A percentile compares a stretch with the other conserved stretches of the same genome.
Conservation (phyloP, 2,113 vertebrate species). For the Larimichthys polyactis region DNA sequence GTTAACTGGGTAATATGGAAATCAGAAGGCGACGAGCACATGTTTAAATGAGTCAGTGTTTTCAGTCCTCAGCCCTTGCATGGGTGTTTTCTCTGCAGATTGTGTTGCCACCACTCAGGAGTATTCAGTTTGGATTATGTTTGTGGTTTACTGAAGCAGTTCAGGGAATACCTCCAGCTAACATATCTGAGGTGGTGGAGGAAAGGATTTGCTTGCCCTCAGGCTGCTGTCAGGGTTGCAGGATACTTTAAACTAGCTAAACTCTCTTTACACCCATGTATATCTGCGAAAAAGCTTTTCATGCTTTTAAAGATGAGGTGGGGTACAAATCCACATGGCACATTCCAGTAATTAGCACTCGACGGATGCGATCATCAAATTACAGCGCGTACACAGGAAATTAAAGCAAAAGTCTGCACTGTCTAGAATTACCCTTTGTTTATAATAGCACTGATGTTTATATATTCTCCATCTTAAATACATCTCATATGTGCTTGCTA, state of each 20-base stretch:
- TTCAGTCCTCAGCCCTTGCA: slow-evolving; percentile 63
- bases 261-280: slow-evolving; percentile 52
- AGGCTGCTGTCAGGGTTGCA: slow-evolving; percentile 62
- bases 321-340: slow-evolving; percentile 24
- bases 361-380: slow-evolving; percentile 4
- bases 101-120: slow-evolving; percentile 57
- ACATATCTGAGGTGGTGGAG: slow-evolving; percentile 59
- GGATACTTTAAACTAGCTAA: slow-evolving; percentile 62
- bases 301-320: slow-evolving; percentile 23
- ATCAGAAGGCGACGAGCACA: slow-evolving; percentile 75
- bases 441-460: background rate
- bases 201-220: slow-evolving; percentile 74
- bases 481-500: background rate
- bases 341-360: slow-evolving; percentile 23
- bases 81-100: slow-evolving; percentile 72
- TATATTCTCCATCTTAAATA: background rate
- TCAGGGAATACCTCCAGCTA: slow-evolving; percentile 77
- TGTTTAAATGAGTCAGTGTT: slow-evolving; percentile 80
- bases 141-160: slow-evolving; percentile 69
- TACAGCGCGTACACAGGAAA: slow-evolving; percentile 5
- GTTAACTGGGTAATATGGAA: slow-evolving; percentile 75
- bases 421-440: slow-evolving; percentile 9
- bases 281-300: slow-evolving; percentile 46
- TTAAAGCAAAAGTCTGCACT: background rate
- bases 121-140: slow-evolving; percentile 70